A percentile compares a stretch with the other conserved stretches of the same genome.
Evolutionary conservation across 2,888 invertebrate species (phyloP).

Genomic region (Augiades crinisus): DNA sequence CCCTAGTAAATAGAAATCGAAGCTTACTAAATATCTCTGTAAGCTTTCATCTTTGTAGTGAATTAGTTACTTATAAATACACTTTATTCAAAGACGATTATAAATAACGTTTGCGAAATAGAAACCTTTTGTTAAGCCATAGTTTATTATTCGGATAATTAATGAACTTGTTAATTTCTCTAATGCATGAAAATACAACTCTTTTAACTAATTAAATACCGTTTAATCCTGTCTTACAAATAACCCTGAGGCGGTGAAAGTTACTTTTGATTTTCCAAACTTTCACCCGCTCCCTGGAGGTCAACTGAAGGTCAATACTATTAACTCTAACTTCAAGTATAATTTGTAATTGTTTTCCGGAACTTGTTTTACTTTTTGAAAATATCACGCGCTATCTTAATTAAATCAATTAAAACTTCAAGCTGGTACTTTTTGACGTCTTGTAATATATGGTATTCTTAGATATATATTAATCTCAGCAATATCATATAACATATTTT

Average conservation of each 20-base stretch:
- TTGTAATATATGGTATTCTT: no score
- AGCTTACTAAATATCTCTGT: no score
- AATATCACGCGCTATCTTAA: background rate
- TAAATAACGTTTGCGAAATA: background rate
- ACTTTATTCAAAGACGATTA: background rate
- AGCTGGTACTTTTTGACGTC: no score
- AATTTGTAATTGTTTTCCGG: conserved; percentile 19
- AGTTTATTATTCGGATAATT: conserved; percentile 13
- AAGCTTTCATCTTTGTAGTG: no score
- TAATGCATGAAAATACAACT: conserved; percentile 21
- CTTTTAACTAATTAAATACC: conserved; percentile 25
- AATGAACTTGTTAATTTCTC: conserved; percentile 20
- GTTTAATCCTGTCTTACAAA: conserved; percentile 26
- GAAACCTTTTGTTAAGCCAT: background rate
- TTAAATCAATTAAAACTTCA: background rate
- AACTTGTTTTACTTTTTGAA: background rate
- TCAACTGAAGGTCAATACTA: conserved; percentile 19
- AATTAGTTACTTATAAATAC: no score
- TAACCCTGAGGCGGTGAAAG: conserved; percentile 20
- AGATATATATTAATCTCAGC: no score
- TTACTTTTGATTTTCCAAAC: conserved; percentile 26
- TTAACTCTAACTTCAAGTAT: conserved; percentile 12
- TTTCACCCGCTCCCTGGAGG: conserved; percentile 22
- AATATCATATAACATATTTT: no score
- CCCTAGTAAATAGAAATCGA: no score